Conservation (phyloP, 1,140 invertebrate genomes). For the Dendroctonus valens region DNA sequence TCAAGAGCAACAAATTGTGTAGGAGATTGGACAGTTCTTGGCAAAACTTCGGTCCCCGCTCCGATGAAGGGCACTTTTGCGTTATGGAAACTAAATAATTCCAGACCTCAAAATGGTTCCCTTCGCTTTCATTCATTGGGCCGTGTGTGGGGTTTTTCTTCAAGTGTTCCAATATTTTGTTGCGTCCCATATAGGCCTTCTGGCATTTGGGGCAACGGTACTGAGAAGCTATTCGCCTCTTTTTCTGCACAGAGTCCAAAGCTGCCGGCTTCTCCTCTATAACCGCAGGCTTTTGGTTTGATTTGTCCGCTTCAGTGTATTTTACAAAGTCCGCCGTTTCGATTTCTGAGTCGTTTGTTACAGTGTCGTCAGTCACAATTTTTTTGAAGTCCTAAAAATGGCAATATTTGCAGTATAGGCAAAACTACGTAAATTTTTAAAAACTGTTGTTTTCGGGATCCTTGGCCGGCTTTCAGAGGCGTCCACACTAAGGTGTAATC, state of each 20-base stretch:
- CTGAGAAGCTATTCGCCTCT: conserved; percentile 56
- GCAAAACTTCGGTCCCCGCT: conserved; percentile 45
- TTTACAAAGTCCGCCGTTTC: conserved; percentile 41
- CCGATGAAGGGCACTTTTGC: conserved; percentile 39
- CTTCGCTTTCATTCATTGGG: conserved; percentile 34
- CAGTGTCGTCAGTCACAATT: conserved; percentile 38
- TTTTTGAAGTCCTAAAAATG: conserved; percentile 44
- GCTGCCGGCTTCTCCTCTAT: conserved; percentile 1
- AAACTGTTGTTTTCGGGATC: too few species aligned
- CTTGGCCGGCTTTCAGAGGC: too few species aligned
- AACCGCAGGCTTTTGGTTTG: neutral
- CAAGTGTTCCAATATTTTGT: conserved; percentile 61
- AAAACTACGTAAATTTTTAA: too few species aligned
- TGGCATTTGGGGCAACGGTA: conserved; percentile 59
- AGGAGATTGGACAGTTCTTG: conserved; percentile 44
- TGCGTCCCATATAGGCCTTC: conserved; percentile 58
- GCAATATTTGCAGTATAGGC: neutral
- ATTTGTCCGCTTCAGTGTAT: conserved; percentile 28
- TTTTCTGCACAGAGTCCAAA: conserved; percentile 40
- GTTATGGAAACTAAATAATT: conserved; percentile 44
- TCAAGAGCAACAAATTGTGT: conserved; percentile 40
- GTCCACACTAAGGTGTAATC: too few species aligned
- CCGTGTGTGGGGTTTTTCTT: conserved; percentile 64
- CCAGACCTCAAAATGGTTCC: conserved; percentile 44
- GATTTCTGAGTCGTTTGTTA: conserved; percentile 31